Evolutionary conservation across 2,888 invertebrate species (phyloP).

Genomic region (Thyatira batis): DNA sequence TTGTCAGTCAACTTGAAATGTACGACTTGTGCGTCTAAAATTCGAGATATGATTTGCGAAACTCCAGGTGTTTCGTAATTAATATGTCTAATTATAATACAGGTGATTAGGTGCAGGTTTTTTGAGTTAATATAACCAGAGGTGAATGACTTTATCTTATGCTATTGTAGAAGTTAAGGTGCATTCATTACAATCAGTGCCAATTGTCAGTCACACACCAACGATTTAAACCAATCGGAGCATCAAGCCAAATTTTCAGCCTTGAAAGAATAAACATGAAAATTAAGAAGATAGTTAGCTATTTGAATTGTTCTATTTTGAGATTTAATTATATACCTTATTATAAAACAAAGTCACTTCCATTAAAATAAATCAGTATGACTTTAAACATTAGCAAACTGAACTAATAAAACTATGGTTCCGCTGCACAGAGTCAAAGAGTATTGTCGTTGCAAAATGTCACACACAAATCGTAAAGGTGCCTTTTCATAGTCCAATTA

Average conservation of each 20-base stretch:
- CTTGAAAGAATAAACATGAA: too few species aligned
- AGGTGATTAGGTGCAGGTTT: conserved; percentile 5
- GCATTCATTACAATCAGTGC: too few species aligned
- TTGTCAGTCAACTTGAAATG: conserved; percentile 60
- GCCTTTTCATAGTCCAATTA: conserved; percentile 19
- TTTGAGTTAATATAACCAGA: not conserved
- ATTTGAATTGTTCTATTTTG: too few species aligned
- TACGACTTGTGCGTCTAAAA: conserved; percentile 32
- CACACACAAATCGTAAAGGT: conserved; percentile 1
- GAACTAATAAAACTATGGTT: not conserved
- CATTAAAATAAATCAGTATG: too few species aligned
- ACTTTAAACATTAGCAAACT: not conserved
- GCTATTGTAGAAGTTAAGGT: not conserved
- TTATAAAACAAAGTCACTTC: too few species aligned
- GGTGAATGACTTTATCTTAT: not conserved
- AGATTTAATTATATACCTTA: too few species aligned
- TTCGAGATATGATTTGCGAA: conserved; percentile 27
- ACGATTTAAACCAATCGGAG: too few species aligned
- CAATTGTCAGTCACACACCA: too few species aligned
- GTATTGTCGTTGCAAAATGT: not conserved
- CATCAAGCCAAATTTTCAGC: too few species aligned
- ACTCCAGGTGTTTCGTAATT: conserved; percentile 22
- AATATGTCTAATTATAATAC: conserved; percentile 12
- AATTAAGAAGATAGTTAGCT: too few species aligned
- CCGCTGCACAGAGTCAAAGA: not conserved